These are phyloP conservation scores for Phylloscopus whistleri DNA, from an alignment of 2,113 vertebrate genomes.

Conservation along the genomic window DNA sequence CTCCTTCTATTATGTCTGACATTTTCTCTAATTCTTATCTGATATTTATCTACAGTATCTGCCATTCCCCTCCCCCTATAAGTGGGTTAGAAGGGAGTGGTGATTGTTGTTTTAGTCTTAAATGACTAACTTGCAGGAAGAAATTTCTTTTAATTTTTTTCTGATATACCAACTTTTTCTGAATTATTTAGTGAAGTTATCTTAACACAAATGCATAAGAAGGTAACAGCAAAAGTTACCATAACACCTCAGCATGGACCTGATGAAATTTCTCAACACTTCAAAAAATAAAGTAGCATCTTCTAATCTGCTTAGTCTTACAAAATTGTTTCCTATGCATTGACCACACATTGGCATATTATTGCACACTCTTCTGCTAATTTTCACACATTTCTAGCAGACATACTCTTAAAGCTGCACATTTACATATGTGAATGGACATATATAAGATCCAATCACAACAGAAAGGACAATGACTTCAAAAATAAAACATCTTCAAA, in stretches of 20 bases:
- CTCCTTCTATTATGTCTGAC: background rate
- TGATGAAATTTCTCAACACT: background rate
- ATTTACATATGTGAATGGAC: rapidly evolving
- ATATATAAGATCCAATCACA: background rate
- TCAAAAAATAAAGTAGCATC: background rate
- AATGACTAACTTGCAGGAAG: background rate
- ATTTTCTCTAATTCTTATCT: background rate
- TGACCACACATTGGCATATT: background rate
- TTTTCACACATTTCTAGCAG: background rate
- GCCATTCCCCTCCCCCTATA: rapidly evolving
- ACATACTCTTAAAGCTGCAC: background rate
- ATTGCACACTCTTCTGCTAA: background rate
- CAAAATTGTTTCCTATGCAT: background rate
- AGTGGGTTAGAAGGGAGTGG: background rate
- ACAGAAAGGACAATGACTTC: rapidly evolving
- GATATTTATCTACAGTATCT: background rate
- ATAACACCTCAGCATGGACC: background rate
- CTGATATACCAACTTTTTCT: background rate
- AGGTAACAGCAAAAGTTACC: background rate
- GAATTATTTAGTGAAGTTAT: background rate
- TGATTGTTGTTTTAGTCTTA: background rate
- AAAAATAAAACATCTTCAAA: background rate
- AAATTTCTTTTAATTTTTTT: background rate
- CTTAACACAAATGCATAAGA: background rate
- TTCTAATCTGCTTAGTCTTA: background rate